Base-by-base conservation (phyloP, 92 coral and sea anemone species). In the Actinostola sp. region DNA sequence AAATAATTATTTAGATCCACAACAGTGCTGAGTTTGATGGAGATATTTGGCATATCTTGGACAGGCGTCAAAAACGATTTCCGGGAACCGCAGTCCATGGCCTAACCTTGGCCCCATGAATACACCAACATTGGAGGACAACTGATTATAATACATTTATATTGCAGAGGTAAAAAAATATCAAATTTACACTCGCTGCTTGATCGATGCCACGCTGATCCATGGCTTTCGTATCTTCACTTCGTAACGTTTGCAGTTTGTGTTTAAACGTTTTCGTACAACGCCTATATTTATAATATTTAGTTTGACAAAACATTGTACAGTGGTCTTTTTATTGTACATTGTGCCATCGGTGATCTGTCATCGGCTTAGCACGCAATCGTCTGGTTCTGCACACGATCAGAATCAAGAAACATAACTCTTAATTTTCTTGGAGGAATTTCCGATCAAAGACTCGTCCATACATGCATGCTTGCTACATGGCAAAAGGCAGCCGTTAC, bases 61-160 rank as follows among this genome's bases (percentile, higher is more conserved):
- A 68, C 74, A 68, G 62, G 74, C 74, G 74, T 68, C 74, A 68
- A 68, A 68, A 68, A 16, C 31, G 61, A 42, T 50, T 68, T 68
- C 62, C 74, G 61, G 61, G 61, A 51, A 51, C 62, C 42, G 32
- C 74, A 68, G 59, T 32, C 9, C n/a, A n/a, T 49, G 74, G 34
- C 28, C 72, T 51, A 43, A 68, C 74, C 74, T 68, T 68, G 74
- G 74, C 74, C 74, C 12, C 31, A 13, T 52, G 32, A 68, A 33
- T n/a, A 17, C 74, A 27, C 2, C 63, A 57, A 27, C 63, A 11
- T 36, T n/a, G n/a, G n/a, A n/a, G n/a, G n/a, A n/a, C n/a, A n/a
- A n/a, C n/a, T n/a, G n/a, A n/a, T n/a, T n/a, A n/a, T n/a, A n/a
- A n/a, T n/a, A n/a, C n/a, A n/a, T n/a, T n/a, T n/a, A n/a, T n/a